Evolutionary conservation across 2,113 vertebrate species (phyloP), one percentile per base, ranked within the genome.

Genomic region (Sinocyclocheilus rhinocerous): DNA sequence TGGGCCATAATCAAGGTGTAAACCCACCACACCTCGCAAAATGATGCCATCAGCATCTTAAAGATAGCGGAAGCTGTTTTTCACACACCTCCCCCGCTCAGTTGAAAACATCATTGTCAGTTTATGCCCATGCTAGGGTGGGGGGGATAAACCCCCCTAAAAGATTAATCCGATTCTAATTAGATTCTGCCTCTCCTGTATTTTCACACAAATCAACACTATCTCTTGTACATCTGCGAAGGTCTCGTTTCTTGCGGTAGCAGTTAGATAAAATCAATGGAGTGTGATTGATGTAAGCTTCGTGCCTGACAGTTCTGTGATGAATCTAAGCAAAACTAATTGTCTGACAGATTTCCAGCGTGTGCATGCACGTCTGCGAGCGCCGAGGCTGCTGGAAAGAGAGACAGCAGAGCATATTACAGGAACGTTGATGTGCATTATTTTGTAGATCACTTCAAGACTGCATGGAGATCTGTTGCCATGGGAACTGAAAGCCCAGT

Each of bases 401-500:
- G 72, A 81, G 29, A 82, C 76, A 76, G 72, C 76, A 22, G 73
- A 81, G 78, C 80, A 67, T 48, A 76, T 69, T 55, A 85, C 85
- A 83, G 45, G 80, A 87, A 86, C 70, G 70, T 81, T 90, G 89
- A 87, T 85, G 89, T 85, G 81, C 83, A 88, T 87, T 89, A 89
- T 89, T 89, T 87, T 85, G 83, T 89, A 89, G 88, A 87, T 89
- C 83, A 87, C 84, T 89, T 87, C 83, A 87, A 79, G 86, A 89
- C 86, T 89, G 87, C 85, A 87, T 85, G 42, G 79, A 90, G 85
- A 88, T 85, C 79, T 83, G 89, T 90, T 88, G 81, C 89, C 87
- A 90, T 90, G 89, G 89, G 85, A 90, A 90, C 89, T 85, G 89
- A 87, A 85, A 88, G 87, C 89, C 87, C 83, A 85, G 73, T 87